A percentile compares a stretch with the other conserved stretches of the same genome.
phyloP scores from a whole-genome alignment of 2,888 invertebrate species.

The Hydropsyche betteni region DNA sequence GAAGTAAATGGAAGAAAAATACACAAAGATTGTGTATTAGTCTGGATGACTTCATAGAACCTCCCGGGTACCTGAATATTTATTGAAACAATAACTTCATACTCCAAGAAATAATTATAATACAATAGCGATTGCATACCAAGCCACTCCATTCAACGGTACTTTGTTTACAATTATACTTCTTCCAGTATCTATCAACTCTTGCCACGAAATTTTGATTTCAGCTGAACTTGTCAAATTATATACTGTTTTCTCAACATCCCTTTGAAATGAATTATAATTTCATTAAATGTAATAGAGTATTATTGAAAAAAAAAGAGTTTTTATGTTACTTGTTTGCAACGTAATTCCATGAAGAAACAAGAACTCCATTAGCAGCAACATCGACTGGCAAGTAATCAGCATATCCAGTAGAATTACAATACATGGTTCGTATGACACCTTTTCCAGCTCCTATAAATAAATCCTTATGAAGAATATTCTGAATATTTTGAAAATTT shows the following conservation, averaged over 20 bases:
- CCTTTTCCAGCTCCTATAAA: slow-evolving; percentile 82
- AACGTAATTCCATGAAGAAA: slow-evolving; percentile 74
- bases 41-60: slow-evolving; percentile 84
- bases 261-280: slow-evolving; percentile 58
- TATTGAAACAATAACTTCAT: not conserved
- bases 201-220: slow-evolving; percentile 87
- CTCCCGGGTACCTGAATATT: slow-evolving; percentile 77
- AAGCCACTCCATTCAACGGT: slow-evolving; percentile 86
- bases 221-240: slow-evolving; percentile 84
- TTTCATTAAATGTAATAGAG: slow-evolving; percentile 51
- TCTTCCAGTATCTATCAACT: slow-evolving; percentile 83
- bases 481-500: not conserved
- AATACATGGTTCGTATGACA: slow-evolving; percentile 88
- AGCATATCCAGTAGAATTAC: slow-evolving; percentile 78
- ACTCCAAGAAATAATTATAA: not conserved
- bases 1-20: slow-evolving; percentile 88
- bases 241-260: slow-evolving; percentile 67
- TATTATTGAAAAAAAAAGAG: slow-evolving; percentile 20
- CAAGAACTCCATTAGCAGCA: slow-evolving; percentile 79
- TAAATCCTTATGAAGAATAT: not conserved
- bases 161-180: slow-evolving; percentile 79
- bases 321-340: slow-evolving; percentile 60
- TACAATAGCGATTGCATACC: slow-evolving; percentile 62
- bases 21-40: slow-evolving; percentile 83
- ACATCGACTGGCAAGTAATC: slow-evolving; percentile 85